Base-by-base conservation (phyloP, 2,888 invertebrate genomes). In the Antheraea yamamai region DNA sequence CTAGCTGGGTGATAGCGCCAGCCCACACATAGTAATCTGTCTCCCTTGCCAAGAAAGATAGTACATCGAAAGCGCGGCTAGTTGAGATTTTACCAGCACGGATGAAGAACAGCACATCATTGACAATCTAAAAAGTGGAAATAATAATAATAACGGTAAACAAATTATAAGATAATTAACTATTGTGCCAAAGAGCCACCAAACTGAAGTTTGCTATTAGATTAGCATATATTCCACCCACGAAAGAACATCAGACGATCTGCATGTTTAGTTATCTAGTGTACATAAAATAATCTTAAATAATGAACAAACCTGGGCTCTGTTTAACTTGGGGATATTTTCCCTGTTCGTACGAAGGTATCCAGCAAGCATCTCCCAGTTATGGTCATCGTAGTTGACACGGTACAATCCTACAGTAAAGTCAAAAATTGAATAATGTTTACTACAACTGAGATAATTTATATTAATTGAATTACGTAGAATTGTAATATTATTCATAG, bases 21-120 rank as follows among this genome's bases (percentile, higher is more conserved):
- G 92, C 93, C 98, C 98, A 98, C 0, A 98, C 98, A 75, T 97
- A 95, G 84, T 97, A 97, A 78, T 97, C 96, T 0, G 90, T 95
- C 87, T 97, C 97, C 0, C 95, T 86, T 51, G 89, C 87, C 81
- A 98, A 89, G 91, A 98, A 98, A 35, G 95, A 92, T 0, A 97
- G 92, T 0, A 97, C 93, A 4, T 95, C 91, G 47, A 98, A 95
- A 0, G 96, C 96, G 0, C 94, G 87, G 0, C 87, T 82, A 76
- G 96, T 96, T 23, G 88, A 81, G 0, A 97, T 88, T 61, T 92
- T 83, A 0, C 95, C 95, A 35, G 96, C 95, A 73, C 96, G 95
- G 0, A 97, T 96, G 80, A 97, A 95, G 86, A 96, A 96, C 8
- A 97, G 89, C 1, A 97, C 94, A 86, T 99, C 98, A 82, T 98